Conservation (phyloP, 1,140 invertebrate genomes). For the Alviniconcha marisindica region DNA sequence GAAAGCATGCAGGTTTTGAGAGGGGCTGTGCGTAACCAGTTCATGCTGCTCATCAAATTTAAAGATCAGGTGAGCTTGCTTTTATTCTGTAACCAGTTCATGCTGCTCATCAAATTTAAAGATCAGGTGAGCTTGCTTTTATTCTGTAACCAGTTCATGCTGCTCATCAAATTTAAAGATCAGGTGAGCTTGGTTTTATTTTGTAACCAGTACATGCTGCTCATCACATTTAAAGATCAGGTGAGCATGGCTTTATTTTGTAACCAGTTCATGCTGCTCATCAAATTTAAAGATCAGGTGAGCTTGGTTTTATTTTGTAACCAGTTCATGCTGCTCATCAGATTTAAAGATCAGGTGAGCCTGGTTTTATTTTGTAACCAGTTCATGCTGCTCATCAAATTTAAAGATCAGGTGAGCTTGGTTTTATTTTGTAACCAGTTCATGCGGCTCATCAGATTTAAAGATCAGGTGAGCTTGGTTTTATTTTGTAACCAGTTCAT, state of each 20-base stretch:
- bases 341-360: constrained; percentile 83
- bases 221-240: constrained; percentile 88
- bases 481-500: background rate
- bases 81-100: constrained; percentile 90
- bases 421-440: constrained; percentile 85
- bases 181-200: constrained; percentile 75
- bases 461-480: constrained; percentile 78
- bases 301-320: constrained; percentile 78
- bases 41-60: constrained; percentile 96
- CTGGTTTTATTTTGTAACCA: constrained; percentile 82
- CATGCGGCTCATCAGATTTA: constrained; percentile 95
- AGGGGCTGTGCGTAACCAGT: constrained; percentile 90
- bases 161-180: constrained; percentile 88
- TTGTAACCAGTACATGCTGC: constrained; percentile 97
- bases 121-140: constrained; percentile 77
- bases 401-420: constrained; percentile 80
- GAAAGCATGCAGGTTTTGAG: constrained; percentile 92
- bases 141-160: constrained; percentile 96
- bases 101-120: constrained; percentile 93
- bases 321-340: constrained; percentile 97
- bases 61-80: constrained; percentile 78
- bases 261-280: constrained; percentile 98
- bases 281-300: constrained; percentile 87
- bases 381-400: constrained; percentile 97
- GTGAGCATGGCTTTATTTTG: constrained; percentile 69